These are phyloP conservation scores for Xenopus petersii DNA, from an alignment of 2,797 vertebrate species.

Conservation along the genomic window DNA sequence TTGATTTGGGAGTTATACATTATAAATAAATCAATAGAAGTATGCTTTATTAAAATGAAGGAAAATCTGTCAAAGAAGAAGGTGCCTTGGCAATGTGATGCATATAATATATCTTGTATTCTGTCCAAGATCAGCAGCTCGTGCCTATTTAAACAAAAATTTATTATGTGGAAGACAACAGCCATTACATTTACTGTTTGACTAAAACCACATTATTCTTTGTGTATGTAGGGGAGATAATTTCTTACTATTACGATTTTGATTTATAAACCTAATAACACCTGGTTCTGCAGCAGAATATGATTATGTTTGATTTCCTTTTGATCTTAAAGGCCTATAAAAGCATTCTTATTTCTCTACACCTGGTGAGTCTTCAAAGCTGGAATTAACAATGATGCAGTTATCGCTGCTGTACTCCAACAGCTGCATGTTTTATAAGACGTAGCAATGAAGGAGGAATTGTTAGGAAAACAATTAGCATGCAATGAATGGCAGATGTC, in stretches of 20 bases:
- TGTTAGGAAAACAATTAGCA: no score
- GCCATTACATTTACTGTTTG: constrained; percentile 20
- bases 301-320: constrained; percentile 40
- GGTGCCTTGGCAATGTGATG: no score
- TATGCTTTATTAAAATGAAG: no score
- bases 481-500: no score
- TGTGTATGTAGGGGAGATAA: constrained; percentile 26
- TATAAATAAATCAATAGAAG: no score
- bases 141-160: background rate
- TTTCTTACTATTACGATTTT: constrained; percentile 33
- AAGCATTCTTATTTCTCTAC: constrained; percentile 38
- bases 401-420: no score
- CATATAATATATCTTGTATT: no score
- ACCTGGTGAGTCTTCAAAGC: constrained; percentile 36
- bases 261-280: constrained; percentile 42
- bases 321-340: constrained; percentile 38
- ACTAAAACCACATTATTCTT: constrained; percentile 12
- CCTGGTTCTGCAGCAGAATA: constrained; percentile 23
- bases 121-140: no score
- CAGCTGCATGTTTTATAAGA: no score
- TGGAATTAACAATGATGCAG: constrained; percentile 12
- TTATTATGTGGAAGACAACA: constrained; percentile 9
- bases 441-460: no score
- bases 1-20: no score
- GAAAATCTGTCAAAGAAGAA: no score